Base-by-base conservation (phyloP, 2,797 vertebrate genomes). In the Todus mexicanus region DNA sequence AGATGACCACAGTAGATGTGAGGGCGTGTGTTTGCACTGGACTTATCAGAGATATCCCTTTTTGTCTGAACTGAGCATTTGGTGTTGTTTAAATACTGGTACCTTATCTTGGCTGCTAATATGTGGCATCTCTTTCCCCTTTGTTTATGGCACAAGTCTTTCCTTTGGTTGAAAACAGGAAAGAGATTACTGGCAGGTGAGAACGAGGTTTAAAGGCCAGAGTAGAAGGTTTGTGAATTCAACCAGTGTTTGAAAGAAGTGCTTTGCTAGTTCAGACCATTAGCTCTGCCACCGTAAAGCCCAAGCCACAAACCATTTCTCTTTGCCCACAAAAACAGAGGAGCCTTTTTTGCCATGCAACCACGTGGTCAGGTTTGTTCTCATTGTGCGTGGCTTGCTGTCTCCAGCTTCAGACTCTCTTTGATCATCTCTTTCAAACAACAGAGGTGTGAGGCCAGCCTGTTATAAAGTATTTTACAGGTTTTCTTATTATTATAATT, bases 91-190 rank as follows among this genome's bases (percentile, higher is more conserved):
- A 83, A 85, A 89, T 80, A 75, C 65, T 87, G 54, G 82, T 51
- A 77, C 89, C 87, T 95, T 96, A 92, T 92, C 92, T 94, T 48
- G 69, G 61, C 61, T 85, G 54, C 57, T 80, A 95, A 89, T 68
- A 84, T 42, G 74, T 82, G 81, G 60, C n/a, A 26, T 89, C 84
- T 96, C 50, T 80, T 89, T 83, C 54, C 27, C 42, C 66, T 91
- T 89, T 95, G 92, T 92, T 95, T 71, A 23, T 21, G 72, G 79
- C 82, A 89, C 69, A 92, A 76, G 63, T 47, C 72, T 80, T 95
- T 92, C 68, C 84, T 92, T 83, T 72, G 42, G 65, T 29, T 87
- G 69, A 76, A 93, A 93, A 69, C 57, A 91, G 65, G 63, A 93
- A 89, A 79, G 64, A 11, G n/a, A 57, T 90, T 68, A 43, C 42